A percentile compares a stretch with the other conserved stretches of the same genome.
These are phyloP conservation scores for Pitangus sulphuratus DNA, from an alignment of 2,797 vertebrate genomes.

Conservation along the genomic window DNA sequence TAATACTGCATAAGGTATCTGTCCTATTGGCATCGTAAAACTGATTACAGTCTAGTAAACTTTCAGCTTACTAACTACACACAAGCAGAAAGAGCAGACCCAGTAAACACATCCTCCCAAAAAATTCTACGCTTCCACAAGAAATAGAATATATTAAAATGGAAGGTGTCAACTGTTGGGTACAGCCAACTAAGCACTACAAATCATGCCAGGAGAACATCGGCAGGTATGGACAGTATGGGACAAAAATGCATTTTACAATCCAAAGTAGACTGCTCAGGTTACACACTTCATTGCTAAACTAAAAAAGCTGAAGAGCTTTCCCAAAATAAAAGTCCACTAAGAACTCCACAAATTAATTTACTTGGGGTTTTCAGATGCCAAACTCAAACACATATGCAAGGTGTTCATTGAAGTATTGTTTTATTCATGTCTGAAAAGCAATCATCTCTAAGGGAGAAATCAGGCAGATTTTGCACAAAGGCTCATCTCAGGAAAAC, in stretches of 20 bases:
- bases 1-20: background rate
- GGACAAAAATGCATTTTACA: background rate
- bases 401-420: background rate
- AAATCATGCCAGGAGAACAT: background rate
- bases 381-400: background rate
- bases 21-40: background rate
- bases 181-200: background rate
- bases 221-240: background rate
- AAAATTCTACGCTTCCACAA: background rate
- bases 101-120: background rate
- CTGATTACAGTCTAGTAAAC: background rate
- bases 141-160: background rate
- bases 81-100: background rate
- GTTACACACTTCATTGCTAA: background rate
- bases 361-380: background rate
- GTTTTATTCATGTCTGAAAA: background rate
- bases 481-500: background rate
- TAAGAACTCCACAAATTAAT: background rate
- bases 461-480: background rate
- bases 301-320: background rate
- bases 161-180: background rate
- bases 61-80: background rate
- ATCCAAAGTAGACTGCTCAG: background rate
- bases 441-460: background rate
- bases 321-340: background rate